phyloP scores from a whole-genome alignment of 2,888 invertebrate genomes.

The Ectemnius cavifrons region DNA sequence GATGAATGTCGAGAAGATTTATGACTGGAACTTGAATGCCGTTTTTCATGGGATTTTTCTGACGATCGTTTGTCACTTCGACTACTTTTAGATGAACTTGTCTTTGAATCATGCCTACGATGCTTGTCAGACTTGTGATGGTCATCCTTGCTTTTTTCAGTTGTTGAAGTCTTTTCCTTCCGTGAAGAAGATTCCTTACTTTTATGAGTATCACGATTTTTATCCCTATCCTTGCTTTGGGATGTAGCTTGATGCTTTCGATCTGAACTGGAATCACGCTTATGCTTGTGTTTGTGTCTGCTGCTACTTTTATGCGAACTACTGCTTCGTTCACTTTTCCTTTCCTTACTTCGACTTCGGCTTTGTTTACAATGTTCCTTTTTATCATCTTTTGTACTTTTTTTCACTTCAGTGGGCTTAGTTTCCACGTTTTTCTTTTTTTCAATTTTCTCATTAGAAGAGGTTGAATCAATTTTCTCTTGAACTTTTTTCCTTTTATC shows the following conservation, averaged over 20 bases:
- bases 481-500: background rate
- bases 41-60: slow-evolving; percentile 44
- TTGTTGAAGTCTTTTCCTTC: slow-evolving; percentile 27
- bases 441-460: slow-evolving; percentile 20
- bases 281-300: slow-evolving; percentile 24
- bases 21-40: slow-evolving; percentile 63
- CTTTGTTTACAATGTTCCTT: slow-evolving; percentile 24
- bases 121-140: slow-evolving; percentile 61
- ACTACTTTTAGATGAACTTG: slow-evolving; percentile 64
- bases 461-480: background rate
- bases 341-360: slow-evolving; percentile 34
- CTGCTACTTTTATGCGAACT: slow-evolving; percentile 39
- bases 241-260: slow-evolving; percentile 46
- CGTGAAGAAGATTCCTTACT: slow-evolving; percentile 3
- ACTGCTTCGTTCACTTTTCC: slow-evolving; percentile 42
- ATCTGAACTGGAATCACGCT: slow-evolving; percentile 32
- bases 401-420: slow-evolving; percentile 13
- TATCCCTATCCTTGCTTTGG: slow-evolving; percentile 36
- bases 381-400: slow-evolving; percentile 20
- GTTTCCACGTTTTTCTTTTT: slow-evolving; percentile 16
- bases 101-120: slow-evolving; percentile 64
- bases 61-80: slow-evolving; percentile 67
- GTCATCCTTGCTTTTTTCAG: slow-evolving; percentile 46
- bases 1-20: slow-evolving; percentile 48
- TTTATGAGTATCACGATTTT: slow-evolving; percentile 20